These are phyloP conservation scores for Aphelinus certus DNA, from an alignment of 1,140 invertebrate species.

Conservation along the genomic window DNA sequence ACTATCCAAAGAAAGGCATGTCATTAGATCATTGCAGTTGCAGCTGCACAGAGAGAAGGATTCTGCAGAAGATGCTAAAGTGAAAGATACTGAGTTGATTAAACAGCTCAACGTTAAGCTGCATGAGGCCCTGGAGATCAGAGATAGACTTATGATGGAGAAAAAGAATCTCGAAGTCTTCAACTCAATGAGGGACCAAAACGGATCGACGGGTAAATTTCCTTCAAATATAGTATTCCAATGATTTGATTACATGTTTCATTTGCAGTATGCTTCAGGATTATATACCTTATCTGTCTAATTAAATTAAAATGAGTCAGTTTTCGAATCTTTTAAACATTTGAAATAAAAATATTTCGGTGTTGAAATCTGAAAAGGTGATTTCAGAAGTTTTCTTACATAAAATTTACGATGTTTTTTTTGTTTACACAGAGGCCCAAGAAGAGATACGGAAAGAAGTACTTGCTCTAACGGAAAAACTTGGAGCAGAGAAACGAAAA, in stretches of 20 bases:
- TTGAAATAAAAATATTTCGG: no score
- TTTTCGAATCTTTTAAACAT: no score
- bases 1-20: conserved; percentile 53
- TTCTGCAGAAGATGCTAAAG: conserved; percentile 46
- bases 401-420: neutral
- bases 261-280: no score
- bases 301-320: no score
- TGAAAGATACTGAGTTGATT: conserved; percentile 59
- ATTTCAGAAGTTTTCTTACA: neutral
- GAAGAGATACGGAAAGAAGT: conserved; percentile 9
- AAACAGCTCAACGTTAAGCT: conserved; percentile 30
- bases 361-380: no score
- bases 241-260: neutral
- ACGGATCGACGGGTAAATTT: conserved; percentile 12
- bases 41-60: conserved; percentile 53
- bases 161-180: conserved; percentile 25
- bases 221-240: neutral
- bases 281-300: no score
- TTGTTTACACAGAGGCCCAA: conserved; percentile 1
- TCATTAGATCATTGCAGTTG: conserved; percentile 49
- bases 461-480: conserved; percentile 57
- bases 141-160: conserved; percentile 27
- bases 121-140: conserved; percentile 33
- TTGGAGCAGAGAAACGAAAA: conserved; percentile 62
- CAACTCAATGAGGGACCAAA: conserved; percentile 9